Conservation (phyloP, 2,797 vertebrate species). For the Propithecus deckenii region DNA sequence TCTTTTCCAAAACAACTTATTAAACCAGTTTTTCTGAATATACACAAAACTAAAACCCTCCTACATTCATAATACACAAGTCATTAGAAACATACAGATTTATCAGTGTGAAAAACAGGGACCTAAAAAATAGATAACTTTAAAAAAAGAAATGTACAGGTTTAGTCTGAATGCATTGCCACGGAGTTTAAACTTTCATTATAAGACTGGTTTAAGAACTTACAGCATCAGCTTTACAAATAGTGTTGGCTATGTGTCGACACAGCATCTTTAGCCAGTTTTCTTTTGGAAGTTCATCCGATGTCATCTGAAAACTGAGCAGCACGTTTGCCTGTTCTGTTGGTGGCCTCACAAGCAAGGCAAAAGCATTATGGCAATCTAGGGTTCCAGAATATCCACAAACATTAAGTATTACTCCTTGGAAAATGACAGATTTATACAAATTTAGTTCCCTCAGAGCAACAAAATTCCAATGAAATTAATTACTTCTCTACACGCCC, state of each 20-base stretch:
- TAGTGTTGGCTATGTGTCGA: constrained; percentile 97
- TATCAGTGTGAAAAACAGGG: background rate
- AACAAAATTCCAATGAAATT: background rate
- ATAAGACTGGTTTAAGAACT: constrained; percentile 80
- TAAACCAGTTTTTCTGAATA: background rate
- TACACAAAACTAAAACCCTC: constrained; percentile 30
- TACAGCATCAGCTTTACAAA: constrained; percentile 97
- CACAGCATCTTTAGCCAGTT: constrained; percentile 94
- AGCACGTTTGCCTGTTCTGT: constrained; percentile 96
- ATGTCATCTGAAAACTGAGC: constrained; percentile 96
- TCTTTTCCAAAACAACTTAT: constrained; percentile 15
- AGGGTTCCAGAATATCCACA: constrained; percentile 60
- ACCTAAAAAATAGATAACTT: background rate
- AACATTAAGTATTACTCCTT: constrained; percentile 27
- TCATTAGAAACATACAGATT: background rate
- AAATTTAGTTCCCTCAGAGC: background rate
- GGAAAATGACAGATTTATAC: background rate
- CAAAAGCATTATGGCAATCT: constrained; percentile 97
- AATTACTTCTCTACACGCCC: background rate
- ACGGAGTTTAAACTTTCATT: background rate
- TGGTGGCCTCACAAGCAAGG: constrained; percentile 95
- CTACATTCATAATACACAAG: background rate
- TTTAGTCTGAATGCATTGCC: background rate
- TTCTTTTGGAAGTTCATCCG: constrained; percentile 93
- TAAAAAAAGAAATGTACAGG: background rate